Base-by-base conservation (phyloP, 2,797 vertebrate genomes). In the Pseudocheirus occidentalis region DNA sequence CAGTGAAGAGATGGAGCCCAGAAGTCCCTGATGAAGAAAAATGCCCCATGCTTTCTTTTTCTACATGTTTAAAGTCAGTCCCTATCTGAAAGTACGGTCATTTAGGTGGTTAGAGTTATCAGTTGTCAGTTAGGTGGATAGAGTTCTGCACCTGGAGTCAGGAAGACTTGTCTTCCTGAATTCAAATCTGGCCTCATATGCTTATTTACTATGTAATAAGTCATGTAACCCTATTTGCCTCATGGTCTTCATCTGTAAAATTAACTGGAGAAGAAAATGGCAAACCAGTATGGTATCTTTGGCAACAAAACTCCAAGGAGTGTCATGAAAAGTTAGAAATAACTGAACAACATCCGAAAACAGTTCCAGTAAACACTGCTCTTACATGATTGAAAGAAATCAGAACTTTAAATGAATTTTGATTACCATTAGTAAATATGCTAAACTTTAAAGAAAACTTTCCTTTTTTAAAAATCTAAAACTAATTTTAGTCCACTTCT, bases 401-500 rank as follows among this genome's bases (percentile, higher is more conserved):
- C 34, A 94, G 53, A 90, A 59, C 90, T 50, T 89, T 92, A 93
- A 91, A 87, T 93, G 55, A 56, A 87, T 9, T 24, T 7, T 87
- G 21, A 50, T 62, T 92, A 66, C 11, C 29, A 87, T 46, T 87
- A 40, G 40, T 50, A 46, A 46, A 87, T 50, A 87, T 27, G 24
- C 16, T 87, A 46, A 46, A 87, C 73, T 87, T 27, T 31, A 9
- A 93, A 29, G 40, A 31, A 55, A 52, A 29, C 0, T 7, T 55
- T 40, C 40, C 24, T 90, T 52, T 10, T 5, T 24, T n/a, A 55
- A 91, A 73, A 90, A 52, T 66, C 92, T 95, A 73, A 90, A 55
- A 56, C 52, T 52, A 66, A 91, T 28, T 95, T 34, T 50, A 81
- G 50, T 54, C n/a, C 56, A 73, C 24, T 50, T 16, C 1, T 29